These are phyloP conservation scores for Hyperopisus bebe DNA, from an alignment of 2,113 vertebrate species.

Conservation along the genomic window DNA sequence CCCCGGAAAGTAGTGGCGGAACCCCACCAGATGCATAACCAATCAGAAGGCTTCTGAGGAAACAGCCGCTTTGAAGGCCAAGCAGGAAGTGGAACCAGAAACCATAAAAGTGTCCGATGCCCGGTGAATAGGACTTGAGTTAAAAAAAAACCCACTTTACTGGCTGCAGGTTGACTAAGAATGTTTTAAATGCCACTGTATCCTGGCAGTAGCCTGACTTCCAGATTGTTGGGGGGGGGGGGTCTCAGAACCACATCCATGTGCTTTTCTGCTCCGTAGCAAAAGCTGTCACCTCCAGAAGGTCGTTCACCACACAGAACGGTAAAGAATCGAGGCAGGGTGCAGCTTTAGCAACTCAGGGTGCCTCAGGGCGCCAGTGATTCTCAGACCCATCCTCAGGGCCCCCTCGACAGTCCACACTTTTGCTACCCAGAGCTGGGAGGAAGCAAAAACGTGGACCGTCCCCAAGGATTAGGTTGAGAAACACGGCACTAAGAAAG, in stretches of 20 bases:
- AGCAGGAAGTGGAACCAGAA: conserved; percentile 31
- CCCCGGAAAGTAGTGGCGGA: conserved; percentile 36
- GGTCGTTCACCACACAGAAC: conserved; percentile 24
- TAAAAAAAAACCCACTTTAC: conserved; percentile 27
- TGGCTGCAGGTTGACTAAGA: conserved; percentile 11
- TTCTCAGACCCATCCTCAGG: background rate
- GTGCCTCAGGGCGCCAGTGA: background rate
- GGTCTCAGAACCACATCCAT: conserved; percentile 2
- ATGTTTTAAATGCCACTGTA: conserved; percentile 32
- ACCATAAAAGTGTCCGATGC: conserved; percentile 30
- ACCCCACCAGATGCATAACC: conserved; percentile 52
- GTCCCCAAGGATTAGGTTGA: background rate
- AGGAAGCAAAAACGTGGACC: background rate
- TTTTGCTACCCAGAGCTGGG: background rate
- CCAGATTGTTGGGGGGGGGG: background rate
- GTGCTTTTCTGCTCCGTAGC: conserved; percentile 15
- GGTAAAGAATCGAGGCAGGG: background rate
- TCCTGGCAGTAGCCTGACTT: conserved; percentile 22
- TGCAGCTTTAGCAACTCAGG: background rate
- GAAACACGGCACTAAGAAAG: background rate
- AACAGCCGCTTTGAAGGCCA: conserved; percentile 43
- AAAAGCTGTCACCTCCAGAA: conserved; percentile 40
- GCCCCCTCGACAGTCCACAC: background rate
- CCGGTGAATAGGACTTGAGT: conserved; percentile 37
- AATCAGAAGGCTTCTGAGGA: conserved; percentile 51